A percentile compares a stretch with the other conserved stretches of the same genome.
phyloP scores from a whole-genome alignment of 1,140 invertebrate genomes.

The Lordiphosa stackelbergi region DNA sequence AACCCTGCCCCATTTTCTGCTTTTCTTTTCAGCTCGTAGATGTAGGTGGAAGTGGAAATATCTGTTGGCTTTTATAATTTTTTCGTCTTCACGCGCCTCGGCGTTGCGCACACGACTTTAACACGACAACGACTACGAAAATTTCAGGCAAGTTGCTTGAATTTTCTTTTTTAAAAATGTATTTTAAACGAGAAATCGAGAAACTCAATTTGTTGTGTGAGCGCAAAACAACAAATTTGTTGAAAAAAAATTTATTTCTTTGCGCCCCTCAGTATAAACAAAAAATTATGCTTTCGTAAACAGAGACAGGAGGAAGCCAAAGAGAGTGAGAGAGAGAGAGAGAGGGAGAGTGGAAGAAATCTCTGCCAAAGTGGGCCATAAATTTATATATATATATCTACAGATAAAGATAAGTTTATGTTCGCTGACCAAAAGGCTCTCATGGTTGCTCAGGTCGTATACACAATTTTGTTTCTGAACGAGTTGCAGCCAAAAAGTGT shows the following conservation, averaged over 20 bases:
- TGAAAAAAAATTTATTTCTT: slow-evolving; percentile 50
- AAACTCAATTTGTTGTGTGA: slow-evolving; percentile 62
- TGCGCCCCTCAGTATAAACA: slow-evolving; percentile 53
- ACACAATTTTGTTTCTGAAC: slow-evolving; percentile 49
- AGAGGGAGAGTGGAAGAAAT: slow-evolving; percentile 11
- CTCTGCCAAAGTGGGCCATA: slow-evolving; percentile 50
- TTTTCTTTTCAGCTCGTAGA: slow-evolving; percentile 21
- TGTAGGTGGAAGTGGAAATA: slow-evolving; percentile 28
- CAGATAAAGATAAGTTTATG: slow-evolving; percentile 10
- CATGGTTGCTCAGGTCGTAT: slow-evolving; percentile 53
- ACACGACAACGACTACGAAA: slow-evolving; percentile 74
- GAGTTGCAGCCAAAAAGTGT: neutral
- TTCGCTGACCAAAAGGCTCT: slow-evolving; percentile 40
- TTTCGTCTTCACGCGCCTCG: slow-evolving; percentile 61
- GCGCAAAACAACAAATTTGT: slow-evolving; percentile 59
- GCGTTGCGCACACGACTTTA: slow-evolving; percentile 73
- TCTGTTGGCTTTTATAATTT: slow-evolving; percentile 25
- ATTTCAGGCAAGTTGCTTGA: slow-evolving; percentile 60
- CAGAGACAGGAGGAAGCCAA: slow-evolving; percentile 37
- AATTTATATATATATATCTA: slow-evolving; percentile 34
- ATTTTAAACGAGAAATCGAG: slow-evolving; percentile 10
- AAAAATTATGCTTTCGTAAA: slow-evolving; percentile 60
- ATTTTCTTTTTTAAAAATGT: slow-evolving; percentile 38
- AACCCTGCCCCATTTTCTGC: slow-evolving; percentile 69
- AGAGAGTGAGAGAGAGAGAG: slow-evolving; percentile 10